These are phyloP conservation scores for Nothobranchius furzeri DNA, from an alignment of 2,113 vertebrate species.

Conservation along the genomic window DNA sequence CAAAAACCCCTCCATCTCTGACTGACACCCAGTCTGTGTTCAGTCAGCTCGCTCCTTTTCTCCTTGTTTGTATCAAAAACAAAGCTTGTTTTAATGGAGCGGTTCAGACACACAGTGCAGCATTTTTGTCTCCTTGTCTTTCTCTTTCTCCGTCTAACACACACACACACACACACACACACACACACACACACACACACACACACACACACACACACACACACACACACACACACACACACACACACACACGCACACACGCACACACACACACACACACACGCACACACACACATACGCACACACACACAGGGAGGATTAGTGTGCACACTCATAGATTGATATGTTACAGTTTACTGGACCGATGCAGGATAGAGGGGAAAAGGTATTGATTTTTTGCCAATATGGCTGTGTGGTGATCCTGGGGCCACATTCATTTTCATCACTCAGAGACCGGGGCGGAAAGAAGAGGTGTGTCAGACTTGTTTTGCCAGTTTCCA, in stretches of 20 bases:
- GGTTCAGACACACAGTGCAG: conserved; percentile 68
- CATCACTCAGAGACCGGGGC: conserved; percentile 48
- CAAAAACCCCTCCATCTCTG: conserved; percentile 62
- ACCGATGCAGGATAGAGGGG: conserved; percentile 58
- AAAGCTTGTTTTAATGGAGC: conserved; percentile 77
- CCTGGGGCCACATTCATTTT: conserved; percentile 71
- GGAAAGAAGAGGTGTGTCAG: conserved; percentile 42
- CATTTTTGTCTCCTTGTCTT: conserved; percentile 37
- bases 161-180: conserved; percentile 19
- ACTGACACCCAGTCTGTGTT: conserved; percentile 71
- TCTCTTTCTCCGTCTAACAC: conserved; percentile 9
- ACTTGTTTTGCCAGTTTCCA: conserved; percentile 73
- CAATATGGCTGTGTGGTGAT: conserved; percentile 71
- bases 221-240: no score
- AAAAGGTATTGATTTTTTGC: conserved; percentile 72
- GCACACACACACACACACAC: no score
- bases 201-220: no score
- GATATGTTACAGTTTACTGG: conserved; percentile 75
- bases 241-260: conserved; percentile 3
- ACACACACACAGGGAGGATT: conserved; percentile 34
- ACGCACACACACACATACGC: no score
- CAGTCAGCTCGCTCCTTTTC: conserved; percentile 65
- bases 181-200: conserved; percentile 20
- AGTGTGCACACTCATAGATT: conserved; percentile 64
- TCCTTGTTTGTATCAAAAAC: conserved; percentile 69